phyloP scores from a whole-genome alignment of 1,140 invertebrate genomes.

The Nebria ingens region DNA sequence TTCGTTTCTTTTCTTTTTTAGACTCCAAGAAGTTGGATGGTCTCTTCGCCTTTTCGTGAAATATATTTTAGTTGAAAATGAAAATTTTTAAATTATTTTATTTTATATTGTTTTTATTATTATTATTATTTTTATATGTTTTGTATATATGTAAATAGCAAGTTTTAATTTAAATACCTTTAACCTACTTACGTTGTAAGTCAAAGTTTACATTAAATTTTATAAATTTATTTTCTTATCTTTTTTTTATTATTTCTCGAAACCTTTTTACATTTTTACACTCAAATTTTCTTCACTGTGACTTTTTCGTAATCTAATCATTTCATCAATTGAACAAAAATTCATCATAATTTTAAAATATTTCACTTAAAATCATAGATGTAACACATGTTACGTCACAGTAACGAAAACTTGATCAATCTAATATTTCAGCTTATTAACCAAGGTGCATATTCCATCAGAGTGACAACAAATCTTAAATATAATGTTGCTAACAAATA shows the following conservation, averaged over 20 bases:
- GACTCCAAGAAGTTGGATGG: background rate
- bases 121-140: background rate
- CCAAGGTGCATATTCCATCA: no score
- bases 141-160: constrained; percentile 1
- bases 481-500: no score
- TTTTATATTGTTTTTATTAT: no score
- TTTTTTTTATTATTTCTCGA: background rate
- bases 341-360: no score
- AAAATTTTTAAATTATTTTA: background rate
- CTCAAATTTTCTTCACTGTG: no score
- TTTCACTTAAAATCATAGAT: no score
- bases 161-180: constrained; percentile 8
- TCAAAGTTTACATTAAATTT: background rate
- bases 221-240: background rate
- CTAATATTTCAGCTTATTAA: no score
- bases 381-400: no score
- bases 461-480: no score
- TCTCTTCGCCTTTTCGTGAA: background rate
- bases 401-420: no score
- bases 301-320: no score
- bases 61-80: background rate
- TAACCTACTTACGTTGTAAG: constrained; percentile 5
- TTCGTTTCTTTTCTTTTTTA: background rate
- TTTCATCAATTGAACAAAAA: no score
- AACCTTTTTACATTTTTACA: background rate